Conservation (phyloP, 2,888 invertebrate species). For the Zeuzera pyrina region DNA sequence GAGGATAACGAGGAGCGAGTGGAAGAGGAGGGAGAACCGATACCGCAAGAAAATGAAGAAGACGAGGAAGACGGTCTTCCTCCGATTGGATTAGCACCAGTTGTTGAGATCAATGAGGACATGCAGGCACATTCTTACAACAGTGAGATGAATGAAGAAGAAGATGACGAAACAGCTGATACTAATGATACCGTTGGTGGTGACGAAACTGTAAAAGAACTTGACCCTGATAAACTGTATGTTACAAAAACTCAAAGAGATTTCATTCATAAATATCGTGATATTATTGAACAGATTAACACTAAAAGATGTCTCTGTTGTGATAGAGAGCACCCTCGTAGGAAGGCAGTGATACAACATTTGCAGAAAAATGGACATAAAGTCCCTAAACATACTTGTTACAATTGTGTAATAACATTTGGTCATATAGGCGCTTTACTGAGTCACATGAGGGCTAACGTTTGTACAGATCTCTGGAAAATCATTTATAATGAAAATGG, state of each 20-base stretch:
- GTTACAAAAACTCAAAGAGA: slow-evolving; percentile 61
- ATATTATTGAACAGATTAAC: slow-evolving; percentile 63
- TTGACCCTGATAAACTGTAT: slow-evolving; percentile 51
- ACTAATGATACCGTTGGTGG: slow-evolving; percentile 40
- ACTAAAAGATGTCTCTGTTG: slow-evolving; percentile 65
- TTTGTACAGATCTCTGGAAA: slow-evolving; percentile 65
- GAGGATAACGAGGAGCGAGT: slow-evolving; percentile 24
- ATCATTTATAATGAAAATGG: slow-evolving; percentile 64
- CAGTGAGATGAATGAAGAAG: slow-evolving; percentile 48
- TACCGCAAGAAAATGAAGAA: slow-evolving; percentile 28
- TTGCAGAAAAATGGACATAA: slow-evolving; percentile 68
- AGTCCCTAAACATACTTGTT: slow-evolving; percentile 76
- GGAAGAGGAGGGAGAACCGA: slow-evolving; percentile 26
- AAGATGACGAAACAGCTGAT: slow-evolving; percentile 28
- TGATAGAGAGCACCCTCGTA: slow-evolving; percentile 57
- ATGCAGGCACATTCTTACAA: slow-evolving; percentile 44
- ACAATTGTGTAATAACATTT: slow-evolving; percentile 75
- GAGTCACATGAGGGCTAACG: slow-evolving; percentile 66
- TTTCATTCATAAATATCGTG: slow-evolving; percentile 56
- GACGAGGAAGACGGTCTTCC: slow-evolving; percentile 53
- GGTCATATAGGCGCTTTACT: slow-evolving; percentile 64
- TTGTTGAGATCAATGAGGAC: slow-evolving; percentile 65
- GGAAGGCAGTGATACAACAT: slow-evolving; percentile 69
- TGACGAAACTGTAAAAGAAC: slow-evolving; percentile 30
- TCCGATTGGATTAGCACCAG: slow-evolving; percentile 43